Conservation (phyloP, 2,797 vertebrate genomes). For the Pterois miles region DNA sequence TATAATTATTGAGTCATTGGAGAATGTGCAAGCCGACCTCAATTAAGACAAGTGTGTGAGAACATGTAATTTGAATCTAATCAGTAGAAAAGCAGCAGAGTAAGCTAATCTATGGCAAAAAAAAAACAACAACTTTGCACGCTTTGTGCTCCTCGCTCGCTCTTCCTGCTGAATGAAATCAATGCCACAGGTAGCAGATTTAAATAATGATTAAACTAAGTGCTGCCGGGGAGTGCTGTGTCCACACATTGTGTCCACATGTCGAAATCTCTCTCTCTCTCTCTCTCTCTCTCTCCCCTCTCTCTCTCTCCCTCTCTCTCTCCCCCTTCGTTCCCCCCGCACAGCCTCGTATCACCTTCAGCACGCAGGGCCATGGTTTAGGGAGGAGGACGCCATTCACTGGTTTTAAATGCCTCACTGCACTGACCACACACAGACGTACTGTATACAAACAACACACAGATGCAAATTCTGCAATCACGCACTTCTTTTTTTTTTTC, state of each 20-base stretch:
- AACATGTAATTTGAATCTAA: constrained; percentile 74
- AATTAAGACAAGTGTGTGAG: constrained; percentile 80
- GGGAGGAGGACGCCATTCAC: constrained; percentile 21
- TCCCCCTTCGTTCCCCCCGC: background rate
- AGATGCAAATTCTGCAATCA: constrained; percentile 33
- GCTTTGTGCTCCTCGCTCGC: constrained; percentile 41
- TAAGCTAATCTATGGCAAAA: constrained; percentile 69
- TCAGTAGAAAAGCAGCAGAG: constrained; percentile 72
- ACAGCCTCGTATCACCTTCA: constrained; percentile 32
- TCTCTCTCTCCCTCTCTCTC: background rate
- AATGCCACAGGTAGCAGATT: constrained; percentile 68
- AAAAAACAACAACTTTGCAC: constrained; percentile 57
- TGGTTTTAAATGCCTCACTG: constrained; percentile 48
- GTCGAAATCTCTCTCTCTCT: background rate
- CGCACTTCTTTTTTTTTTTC: background rate
- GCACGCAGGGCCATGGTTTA: constrained; percentile 10
- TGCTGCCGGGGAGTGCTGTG: constrained; percentile 51
- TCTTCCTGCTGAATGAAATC: constrained; percentile 53
- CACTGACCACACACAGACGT: constrained; percentile 28
- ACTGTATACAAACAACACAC: constrained; percentile 39
- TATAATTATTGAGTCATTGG: constrained; percentile 73
- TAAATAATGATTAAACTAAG: constrained; percentile 73
- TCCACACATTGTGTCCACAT: constrained; percentile 51
- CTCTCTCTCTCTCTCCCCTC: background rate
- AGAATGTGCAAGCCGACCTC: constrained; percentile 71